Evolutionary conservation across 2,888 invertebrate species (phyloP).

Genomic region (Lepidonotus clava): DNA sequence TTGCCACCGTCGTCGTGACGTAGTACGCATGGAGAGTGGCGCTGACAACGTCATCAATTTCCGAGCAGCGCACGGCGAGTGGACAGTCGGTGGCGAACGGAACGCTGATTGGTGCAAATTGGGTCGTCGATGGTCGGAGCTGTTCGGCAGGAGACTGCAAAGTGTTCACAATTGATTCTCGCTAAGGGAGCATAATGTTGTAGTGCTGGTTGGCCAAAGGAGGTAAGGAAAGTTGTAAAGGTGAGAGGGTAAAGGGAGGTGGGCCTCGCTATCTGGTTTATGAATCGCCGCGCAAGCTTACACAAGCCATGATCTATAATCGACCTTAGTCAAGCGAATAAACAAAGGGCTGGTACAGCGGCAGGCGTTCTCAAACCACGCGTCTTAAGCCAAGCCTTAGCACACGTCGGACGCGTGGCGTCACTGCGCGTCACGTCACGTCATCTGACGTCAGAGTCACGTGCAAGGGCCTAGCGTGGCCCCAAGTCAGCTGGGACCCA

Average conservation of each 20-base stretch:
- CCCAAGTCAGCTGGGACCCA: not conserved
- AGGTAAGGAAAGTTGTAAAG: too few species aligned
- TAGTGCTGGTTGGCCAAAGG: not conserved
- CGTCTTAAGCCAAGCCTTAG: too few species aligned
- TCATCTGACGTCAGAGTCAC: not conserved
- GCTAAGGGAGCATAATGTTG: conserved; percentile 47
- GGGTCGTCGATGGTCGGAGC: conserved; percentile 6
- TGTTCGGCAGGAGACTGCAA: not conserved
- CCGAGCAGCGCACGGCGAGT: not conserved
- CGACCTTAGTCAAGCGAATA: not conserved
- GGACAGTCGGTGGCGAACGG: conserved; percentile 31
- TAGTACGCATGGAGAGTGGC: conserved; percentile 25
- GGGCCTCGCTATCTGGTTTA: not conserved
- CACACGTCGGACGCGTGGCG: not conserved
- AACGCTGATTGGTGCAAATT: conserved; percentile 47
- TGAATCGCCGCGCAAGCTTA: not conserved
- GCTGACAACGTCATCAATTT: conserved; percentile 42
- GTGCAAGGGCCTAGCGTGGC: not conserved
- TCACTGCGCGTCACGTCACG: not conserved
- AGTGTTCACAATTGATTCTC: conserved; percentile 39
- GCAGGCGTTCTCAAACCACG: not conserved
- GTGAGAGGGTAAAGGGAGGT: too few species aligned
- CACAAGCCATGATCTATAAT: conserved; percentile 31
- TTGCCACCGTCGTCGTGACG: conserved; percentile 25
- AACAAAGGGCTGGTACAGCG: not conserved